Conservation (phyloP, 2,797 vertebrate genomes). For the Lacerta viridis region DNA sequence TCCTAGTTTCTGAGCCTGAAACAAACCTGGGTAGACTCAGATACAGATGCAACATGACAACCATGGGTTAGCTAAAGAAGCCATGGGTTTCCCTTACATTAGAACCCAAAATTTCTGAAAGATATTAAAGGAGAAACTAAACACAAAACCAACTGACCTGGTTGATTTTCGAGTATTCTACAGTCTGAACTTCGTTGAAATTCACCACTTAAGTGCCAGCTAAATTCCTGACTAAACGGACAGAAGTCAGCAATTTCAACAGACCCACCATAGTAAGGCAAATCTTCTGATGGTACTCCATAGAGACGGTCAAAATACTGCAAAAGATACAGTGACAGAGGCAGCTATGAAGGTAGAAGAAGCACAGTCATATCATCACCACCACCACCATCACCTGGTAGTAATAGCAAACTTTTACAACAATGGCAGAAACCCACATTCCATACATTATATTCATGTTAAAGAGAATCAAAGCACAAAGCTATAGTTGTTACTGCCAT, state of each 20-base stretch:
- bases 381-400: background rate
- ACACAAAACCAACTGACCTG: constrained; percentile 83
- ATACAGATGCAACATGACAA: too few species aligned
- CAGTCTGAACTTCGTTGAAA: constrained; percentile 97
- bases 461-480: constrained; percentile 10
- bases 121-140: background rate
- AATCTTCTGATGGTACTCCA: constrained; percentile 84
- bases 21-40: too few species aligned
- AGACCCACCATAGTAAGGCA: constrained; percentile 90
- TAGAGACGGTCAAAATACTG: constrained; percentile 94
- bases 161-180: constrained; percentile 92
- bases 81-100: background rate
- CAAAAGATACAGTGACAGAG: constrained; percentile 38
- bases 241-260: constrained; percentile 98
- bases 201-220: constrained; percentile 95
- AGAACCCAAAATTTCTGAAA: background rate
- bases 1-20: too few species aligned
- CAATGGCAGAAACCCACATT: constrained; percentile 16
- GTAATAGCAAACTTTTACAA: background rate
- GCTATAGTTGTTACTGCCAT: background rate
- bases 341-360: background rate
- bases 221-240: constrained; percentile 98
- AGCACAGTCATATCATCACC: background rate
- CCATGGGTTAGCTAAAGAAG: background rate
- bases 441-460: background rate